phyloP scores from a whole-genome alignment of 2,797 vertebrate genomes.

The Threskiornis aethiopicus region DNA sequence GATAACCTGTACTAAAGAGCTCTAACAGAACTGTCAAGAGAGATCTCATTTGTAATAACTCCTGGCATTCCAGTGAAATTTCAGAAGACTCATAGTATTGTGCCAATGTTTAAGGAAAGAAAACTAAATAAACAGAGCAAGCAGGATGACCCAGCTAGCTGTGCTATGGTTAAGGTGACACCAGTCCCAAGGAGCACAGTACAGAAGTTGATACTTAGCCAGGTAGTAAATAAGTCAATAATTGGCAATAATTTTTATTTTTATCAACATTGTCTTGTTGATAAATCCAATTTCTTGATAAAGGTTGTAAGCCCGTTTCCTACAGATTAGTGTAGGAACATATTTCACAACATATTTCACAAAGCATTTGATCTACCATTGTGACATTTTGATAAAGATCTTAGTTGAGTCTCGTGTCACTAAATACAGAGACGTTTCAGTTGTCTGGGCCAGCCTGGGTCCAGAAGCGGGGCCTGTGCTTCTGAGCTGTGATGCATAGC shows the following conservation, averaged over 20 bases:
- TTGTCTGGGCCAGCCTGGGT: not conserved
- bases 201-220: not conserved
- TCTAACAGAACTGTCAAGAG: not conserved
- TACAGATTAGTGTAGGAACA: not conserved
- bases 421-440: not conserved
- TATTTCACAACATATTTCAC: conserved; percentile 18
- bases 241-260: conserved; percentile 8
- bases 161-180: conserved; percentile 29
- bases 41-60: not conserved
- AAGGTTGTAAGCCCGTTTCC: not conserved
- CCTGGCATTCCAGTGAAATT: not conserved
- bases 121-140: conserved; percentile 1
- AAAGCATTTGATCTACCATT: not conserved
- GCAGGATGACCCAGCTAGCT: conserved; percentile 34
- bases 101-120: conserved; percentile 31
- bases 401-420: not conserved
- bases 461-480: not conserved
- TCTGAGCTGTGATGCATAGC: not conserved
- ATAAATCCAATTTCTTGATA: not conserved
- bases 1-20: not conserved
- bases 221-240: conserved; percentile 28
- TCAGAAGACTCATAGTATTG: not conserved
- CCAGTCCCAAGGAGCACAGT: not conserved
- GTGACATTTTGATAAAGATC: not conserved
- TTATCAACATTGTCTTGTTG: not conserved